phyloP scores from a whole-genome alignment of 2,888 invertebrate genomes.

The Chrysolina americana region DNA sequence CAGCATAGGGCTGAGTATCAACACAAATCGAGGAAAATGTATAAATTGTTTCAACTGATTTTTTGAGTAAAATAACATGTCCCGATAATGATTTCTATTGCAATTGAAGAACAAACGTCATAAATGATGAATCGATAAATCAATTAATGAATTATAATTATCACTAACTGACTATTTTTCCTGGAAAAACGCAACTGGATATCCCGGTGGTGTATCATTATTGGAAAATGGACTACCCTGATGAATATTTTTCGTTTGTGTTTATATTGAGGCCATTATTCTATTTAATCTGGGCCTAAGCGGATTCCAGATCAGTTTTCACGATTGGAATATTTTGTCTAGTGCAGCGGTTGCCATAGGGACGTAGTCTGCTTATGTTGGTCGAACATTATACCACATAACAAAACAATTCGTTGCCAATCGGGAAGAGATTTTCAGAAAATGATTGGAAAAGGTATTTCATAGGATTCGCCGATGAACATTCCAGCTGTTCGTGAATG shows the following conservation, averaged over 20 bases:
- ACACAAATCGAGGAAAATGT: too few species aligned
- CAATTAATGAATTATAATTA: not conserved
- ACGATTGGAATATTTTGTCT: slow-evolving; percentile 58
- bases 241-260: slow-evolving; percentile 59
- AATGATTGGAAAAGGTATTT: not conserved
- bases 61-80: too few species aligned
- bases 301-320: slow-evolving; percentile 60
- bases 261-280: slow-evolving; percentile 61
- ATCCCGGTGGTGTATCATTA: slow-evolving; percentile 35
- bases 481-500: not conserved
- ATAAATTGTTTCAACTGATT: too few species aligned
- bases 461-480: not conserved
- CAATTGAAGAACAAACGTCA: not conserved
- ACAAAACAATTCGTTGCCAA: slow-evolving; percentile 22
- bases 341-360: slow-evolving; percentile 58
- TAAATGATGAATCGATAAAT: not conserved
- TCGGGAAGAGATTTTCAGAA: slow-evolving; percentile 4
- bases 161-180: not conserved
- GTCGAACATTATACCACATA: slow-evolving; percentile 49
- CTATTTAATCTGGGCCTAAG: slow-evolving; percentile 61
- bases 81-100: too few species aligned
- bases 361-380: slow-evolving; percentile 52
- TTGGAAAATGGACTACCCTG: slow-evolving; percentile 37
- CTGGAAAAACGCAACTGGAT: slow-evolving; percentile 28
- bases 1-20: too few species aligned